These are phyloP conservation scores for Zosterops japonicus DNA, from an alignment of 2,113 vertebrate genomes.

Conservation along the genomic window DNA sequence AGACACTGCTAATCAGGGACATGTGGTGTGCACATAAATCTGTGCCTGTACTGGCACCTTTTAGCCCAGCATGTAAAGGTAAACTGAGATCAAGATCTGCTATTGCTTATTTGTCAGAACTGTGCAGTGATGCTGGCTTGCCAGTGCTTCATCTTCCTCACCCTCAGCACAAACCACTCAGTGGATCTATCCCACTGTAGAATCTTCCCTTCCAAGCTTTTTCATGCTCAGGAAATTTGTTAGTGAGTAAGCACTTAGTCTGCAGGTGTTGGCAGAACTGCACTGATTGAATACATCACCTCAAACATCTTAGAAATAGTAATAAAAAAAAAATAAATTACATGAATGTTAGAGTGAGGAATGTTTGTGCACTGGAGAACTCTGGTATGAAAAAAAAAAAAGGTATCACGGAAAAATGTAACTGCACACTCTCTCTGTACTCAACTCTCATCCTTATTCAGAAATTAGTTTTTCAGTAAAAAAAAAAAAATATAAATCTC, in stretches of 20 bases:
- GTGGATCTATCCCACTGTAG: fast-evolving
- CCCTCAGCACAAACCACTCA: fast-evolving
- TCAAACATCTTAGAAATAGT: neutral
- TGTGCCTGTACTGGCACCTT: neutral
- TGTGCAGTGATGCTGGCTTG: neutral
- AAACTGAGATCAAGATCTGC: constrained; percentile 7
- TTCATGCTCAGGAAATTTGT: neutral
- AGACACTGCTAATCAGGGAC: constrained; percentile 13
- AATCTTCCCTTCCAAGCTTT: neutral
- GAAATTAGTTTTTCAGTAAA: neutral
- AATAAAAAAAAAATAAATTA: neutral
- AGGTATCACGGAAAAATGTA: neutral
- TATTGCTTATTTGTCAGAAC: neutral
- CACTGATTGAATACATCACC: neutral
- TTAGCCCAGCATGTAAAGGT: neutral
- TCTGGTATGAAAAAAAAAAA: neutral
- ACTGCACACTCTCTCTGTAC: fast-evolving
- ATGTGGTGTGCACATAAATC: constrained; percentile 2
- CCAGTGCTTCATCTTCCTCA: neutral
- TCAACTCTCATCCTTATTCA: neutral
- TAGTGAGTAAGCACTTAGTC: neutral
- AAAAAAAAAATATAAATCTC: neutral
- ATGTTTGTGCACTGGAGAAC: neutral
- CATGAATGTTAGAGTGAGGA: neutral
- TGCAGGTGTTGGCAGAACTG: neutral